These are phyloP conservation scores for Pedetes capensis DNA, from an alignment of 2,113 vertebrate species.

Conservation along the genomic window DNA sequence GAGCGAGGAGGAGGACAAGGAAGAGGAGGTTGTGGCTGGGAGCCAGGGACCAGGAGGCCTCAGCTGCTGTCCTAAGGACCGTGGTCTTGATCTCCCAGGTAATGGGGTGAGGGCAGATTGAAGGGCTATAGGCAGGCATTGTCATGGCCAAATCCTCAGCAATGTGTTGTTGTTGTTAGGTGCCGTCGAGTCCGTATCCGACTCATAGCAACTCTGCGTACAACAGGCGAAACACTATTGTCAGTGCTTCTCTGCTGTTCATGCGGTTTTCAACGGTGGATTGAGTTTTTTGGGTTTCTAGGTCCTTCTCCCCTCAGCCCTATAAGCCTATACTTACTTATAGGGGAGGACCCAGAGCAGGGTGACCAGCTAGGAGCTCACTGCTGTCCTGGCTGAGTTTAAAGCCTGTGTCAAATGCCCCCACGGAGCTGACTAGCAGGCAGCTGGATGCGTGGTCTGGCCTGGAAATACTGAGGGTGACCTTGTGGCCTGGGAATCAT, in stretches of 20 bases:
- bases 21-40: no score
- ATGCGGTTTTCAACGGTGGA: no score
- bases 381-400: neutral
- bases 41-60: fast-evolving
- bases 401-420: neutral
- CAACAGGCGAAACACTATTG: no score
- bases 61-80: neutral
- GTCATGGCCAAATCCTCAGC: neutral
- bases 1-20: no score
- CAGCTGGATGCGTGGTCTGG: fast-evolving
- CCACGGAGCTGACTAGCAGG: neutral
- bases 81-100: neutral
- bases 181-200: no score
- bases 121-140: neutral
- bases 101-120: no score
- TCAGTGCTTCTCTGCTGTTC: no score
- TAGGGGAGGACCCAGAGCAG: neutral
- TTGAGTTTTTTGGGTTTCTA: no score
- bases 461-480: neutral
- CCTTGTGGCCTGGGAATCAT: neutral
- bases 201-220: no score
- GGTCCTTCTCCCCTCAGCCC: no score
- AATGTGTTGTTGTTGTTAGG: no score
- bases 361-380: neutral
- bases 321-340: no score